Percentiles rank a stretch among this genome's conserved stretches.
phyloP scores from a whole-genome alignment of 2,113 vertebrate genomes.

The Chionodraco myersi region DNA sequence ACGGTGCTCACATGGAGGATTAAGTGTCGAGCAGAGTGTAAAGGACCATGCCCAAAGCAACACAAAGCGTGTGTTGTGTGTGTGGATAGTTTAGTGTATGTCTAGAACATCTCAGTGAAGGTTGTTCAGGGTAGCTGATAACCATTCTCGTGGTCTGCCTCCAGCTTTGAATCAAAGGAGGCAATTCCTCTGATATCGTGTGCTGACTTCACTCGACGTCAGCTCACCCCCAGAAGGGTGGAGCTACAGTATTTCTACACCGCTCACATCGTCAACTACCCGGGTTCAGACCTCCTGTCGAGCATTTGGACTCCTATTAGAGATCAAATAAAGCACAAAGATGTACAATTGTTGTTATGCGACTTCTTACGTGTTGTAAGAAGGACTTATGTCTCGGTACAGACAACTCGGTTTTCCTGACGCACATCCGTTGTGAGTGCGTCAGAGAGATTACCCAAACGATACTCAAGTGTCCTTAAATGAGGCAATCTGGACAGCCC shows the following conservation, averaged over 20 bases:
- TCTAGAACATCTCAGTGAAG: constrained; percentile 26
- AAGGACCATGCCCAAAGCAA: background rate
- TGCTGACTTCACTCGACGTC: constrained; percentile 21
- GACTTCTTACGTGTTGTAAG: background rate
- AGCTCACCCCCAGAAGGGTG: constrained; percentile 14
- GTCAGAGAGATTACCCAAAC: constrained; percentile 65
- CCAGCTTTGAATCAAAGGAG: constrained; percentile 53
- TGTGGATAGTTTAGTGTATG: background rate
- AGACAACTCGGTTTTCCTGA: constrained; percentile 19
- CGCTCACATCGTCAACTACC: constrained; percentile 3
- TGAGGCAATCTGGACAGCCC: constrained; percentile 53
- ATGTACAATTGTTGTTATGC: background rate
- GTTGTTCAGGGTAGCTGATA: constrained; percentile 28
- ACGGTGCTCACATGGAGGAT: constrained; percentile 10
- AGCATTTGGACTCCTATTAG: background rate
- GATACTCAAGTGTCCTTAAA: constrained; percentile 64
- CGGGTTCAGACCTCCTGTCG: constrained; percentile 13
- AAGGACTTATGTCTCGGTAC: constrained; percentile 16
- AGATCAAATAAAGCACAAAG: background rate
- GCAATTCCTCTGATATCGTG: constrained; percentile 26
- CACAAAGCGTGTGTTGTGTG: constrained; percentile 7
- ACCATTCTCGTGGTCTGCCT: constrained; percentile 20
- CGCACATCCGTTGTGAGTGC: constrained; percentile 37
- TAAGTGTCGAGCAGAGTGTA: background rate
- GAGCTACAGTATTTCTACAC: constrained; percentile 6